phyloP scores from a whole-genome alignment of 2,113 vertebrate genomes.

The Sciurus niger region DNA sequence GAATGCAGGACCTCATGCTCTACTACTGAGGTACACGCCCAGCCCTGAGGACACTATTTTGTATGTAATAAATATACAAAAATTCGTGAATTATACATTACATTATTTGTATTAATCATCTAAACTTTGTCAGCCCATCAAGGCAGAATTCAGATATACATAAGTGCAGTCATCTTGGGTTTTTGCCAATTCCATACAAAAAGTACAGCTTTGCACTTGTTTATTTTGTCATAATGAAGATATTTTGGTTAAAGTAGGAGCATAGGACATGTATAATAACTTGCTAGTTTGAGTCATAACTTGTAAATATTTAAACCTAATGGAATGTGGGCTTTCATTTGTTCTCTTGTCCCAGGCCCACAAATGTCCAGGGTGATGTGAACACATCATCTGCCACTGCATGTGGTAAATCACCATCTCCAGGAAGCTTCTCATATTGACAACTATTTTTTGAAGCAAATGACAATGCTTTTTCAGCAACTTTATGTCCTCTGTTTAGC shows the following conservation, averaged over 20 bases:
- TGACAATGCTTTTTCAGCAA: slow-evolving; percentile 23
- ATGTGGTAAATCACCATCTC: slow-evolving; percentile 59
- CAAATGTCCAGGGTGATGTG: slow-evolving; percentile 44
- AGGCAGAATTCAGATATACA: slow-evolving; percentile 50
- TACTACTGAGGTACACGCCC: neutral
- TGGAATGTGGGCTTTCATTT: slow-evolving; percentile 74
- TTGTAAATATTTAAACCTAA: slow-evolving; percentile 83
- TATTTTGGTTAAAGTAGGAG: slow-evolving; percentile 75
- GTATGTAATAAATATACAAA: slow-evolving; percentile 13
- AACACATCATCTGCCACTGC: slow-evolving; percentile 25
- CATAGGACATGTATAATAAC: slow-evolving; percentile 64
- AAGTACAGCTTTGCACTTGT: slow-evolving; percentile 27
- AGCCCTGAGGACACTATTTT: neutral
- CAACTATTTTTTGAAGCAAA: slow-evolving; percentile 25
- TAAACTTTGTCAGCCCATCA: slow-evolving; percentile 51
- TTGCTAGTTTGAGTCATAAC: slow-evolving; percentile 78
- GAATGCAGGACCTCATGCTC: neutral
- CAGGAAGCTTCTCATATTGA: neutral
- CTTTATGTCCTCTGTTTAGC: slow-evolving; percentile 56
- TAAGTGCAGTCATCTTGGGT: slow-evolving; percentile 62
- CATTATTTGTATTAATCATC: slow-evolving; percentile 41
- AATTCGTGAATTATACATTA: slow-evolving; percentile 41
- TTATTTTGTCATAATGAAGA: slow-evolving; percentile 67
- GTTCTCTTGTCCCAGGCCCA: slow-evolving; percentile 62
- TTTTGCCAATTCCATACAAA: slow-evolving; percentile 68